Conservation (phyloP, 1,140 invertebrate genomes). For the Acromyrmex echinatior region DNA sequence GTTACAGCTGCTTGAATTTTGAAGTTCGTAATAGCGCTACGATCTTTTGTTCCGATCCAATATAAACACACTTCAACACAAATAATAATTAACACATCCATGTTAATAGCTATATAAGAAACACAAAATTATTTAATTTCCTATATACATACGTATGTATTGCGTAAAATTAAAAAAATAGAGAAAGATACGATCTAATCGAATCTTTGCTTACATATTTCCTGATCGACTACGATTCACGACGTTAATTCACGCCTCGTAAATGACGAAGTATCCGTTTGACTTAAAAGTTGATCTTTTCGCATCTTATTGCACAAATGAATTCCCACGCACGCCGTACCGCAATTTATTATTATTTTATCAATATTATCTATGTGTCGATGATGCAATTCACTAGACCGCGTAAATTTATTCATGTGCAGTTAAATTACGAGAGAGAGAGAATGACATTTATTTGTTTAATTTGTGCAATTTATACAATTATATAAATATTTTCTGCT, state of each 20-base stretch:
- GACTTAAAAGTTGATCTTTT: constrained; percentile 29
- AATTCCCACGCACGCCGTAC: neutral
- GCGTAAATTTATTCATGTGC: neutral
- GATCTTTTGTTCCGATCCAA: no score
- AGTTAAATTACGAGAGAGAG: neutral
- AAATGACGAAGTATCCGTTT: constrained; percentile 6
- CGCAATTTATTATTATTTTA: constrained; percentile 39
- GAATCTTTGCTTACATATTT: neutral
- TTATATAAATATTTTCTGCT: neutral
- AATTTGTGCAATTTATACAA: neutral
- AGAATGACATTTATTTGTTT: neutral
- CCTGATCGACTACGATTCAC: neutral
- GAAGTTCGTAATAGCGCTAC: no score
- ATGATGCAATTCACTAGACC: neutral
- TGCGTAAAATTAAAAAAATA: neutral
- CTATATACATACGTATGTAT: no score
- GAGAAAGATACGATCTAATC: neutral
- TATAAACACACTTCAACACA: no score
- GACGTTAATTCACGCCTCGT: constrained; percentile 24
- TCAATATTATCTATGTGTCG: constrained; percentile 27
- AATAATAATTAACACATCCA: neutral
- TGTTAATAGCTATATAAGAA: neutral
- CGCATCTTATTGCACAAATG: constrained; percentile 2
- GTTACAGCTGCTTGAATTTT: no score
- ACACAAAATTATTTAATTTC: neutral